Percentiles rank a stretch among this genome's conserved stretches.
These are phyloP conservation scores for Oceanites oceanicus DNA, from an alignment of 2,113 vertebrate species.

Conservation along the genomic window DNA sequence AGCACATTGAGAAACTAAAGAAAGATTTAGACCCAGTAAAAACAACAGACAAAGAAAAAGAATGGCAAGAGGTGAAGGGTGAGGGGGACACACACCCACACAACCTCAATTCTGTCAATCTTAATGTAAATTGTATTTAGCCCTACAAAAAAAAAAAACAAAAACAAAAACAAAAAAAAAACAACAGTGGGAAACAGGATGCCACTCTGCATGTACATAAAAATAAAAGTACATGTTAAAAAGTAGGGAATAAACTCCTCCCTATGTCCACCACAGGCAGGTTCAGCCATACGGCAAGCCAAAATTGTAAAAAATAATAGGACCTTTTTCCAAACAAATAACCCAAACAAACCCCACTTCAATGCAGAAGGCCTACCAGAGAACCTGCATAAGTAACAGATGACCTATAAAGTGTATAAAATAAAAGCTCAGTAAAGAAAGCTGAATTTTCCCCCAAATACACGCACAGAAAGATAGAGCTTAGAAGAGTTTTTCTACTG, in stretches of 20 bases:
- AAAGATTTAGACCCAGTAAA: neutral
- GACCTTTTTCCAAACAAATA: neutral
- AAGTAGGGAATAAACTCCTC: neutral
- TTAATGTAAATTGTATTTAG: neutral
- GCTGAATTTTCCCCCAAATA: neutral
- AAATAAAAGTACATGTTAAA: neutral
- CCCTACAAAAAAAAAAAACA: neutral
- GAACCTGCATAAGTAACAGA: neutral
- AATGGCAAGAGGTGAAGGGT: neutral
- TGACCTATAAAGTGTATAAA: neutral
- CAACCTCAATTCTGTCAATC: neutral
- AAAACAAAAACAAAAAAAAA: no score
- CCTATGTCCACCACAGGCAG: neutral
- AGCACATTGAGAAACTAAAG: neutral
- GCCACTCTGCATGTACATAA: neutral
- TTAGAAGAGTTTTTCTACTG: neutral
- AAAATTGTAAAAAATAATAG: neutral
- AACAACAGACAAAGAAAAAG: neutral
- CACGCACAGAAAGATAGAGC: neutral
- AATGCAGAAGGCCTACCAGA: neutral
- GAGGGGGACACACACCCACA: neutral
- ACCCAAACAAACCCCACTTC: neutral
- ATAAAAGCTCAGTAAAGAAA: neutral
- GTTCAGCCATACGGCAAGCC: neutral
- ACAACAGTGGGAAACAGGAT: neutral